Evolutionary conservation across 2,113 vertebrate species (phyloP), one percentile per base, ranked within the genome.

Genomic region (Notothenia rossii): DNA sequence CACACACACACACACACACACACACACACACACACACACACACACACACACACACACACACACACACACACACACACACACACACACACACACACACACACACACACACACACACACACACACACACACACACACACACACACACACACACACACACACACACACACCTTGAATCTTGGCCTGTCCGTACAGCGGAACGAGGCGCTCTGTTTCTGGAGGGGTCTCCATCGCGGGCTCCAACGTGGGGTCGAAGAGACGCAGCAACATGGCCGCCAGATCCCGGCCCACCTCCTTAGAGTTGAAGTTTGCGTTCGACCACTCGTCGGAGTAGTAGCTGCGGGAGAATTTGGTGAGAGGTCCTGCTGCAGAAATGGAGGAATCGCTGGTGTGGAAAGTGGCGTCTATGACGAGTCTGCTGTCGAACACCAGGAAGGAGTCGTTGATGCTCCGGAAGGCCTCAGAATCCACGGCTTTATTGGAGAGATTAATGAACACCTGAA

Each of bases 331-430:
- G 70, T 97, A 97, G 18, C 90, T 81, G 18, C 94, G 95, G 72
- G 97, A 96, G 91, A 96, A 98, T 65, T 96, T 98, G 48, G 98
- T 99, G 76, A 98, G 91, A n/a, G 98, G 92, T 5, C 98, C 98
- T 0, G 97, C 97, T 1, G 94, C 97, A 61, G 88, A 93, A 83
- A 99, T 95, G 71, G 89, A 79, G 10, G 83, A 17, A 77, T 98
- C 97, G 0, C 91, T 96, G 81, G 98, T 99, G 43, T 83, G 82
- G 87, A 98, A 98, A 6, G 79, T 45, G 6, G 90, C 60, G 66
- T 97, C 93, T 7, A 99, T 96, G 67, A 99, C 96, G 2, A 99
- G 94, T 4, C 91, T 94, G 45, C 95, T 92, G 17, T 99, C 97
- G 64, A 97, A 97, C 71, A 97, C 95, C 49, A 99, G 95, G 80